Evolutionary conservation across 2,888 invertebrate genomes (phyloP), one percentile per base, ranked within the genome.

Genomic region (Torymus auratus): DNA sequence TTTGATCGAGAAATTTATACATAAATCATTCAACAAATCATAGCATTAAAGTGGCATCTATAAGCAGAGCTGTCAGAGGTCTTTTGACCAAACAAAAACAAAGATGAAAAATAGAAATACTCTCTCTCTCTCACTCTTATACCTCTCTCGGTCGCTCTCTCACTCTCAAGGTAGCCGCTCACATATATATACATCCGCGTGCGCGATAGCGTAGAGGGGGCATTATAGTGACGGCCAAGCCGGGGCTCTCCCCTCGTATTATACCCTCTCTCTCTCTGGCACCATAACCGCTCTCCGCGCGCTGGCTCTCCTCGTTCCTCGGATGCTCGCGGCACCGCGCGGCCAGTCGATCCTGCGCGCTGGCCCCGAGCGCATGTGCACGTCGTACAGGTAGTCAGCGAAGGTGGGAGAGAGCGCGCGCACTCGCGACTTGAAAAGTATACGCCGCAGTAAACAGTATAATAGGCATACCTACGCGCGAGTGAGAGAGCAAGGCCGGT

Each of bases 321-420:
- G 52, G 56, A 28, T 41, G 69, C 20, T 62, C 61, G 61, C 58
- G 62, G 23, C 53, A 53, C 58, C 60, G 65, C 41, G 53, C 12
- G n/a, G 20, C 62, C 80, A 80, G 80, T 80, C 72, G 67, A 72
- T 80, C 68, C 76, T 69, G 80, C 58, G 76, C 80, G 76, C 80
- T 77, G 56, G 23, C 41, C 10, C 76, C 68, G n/a, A 58, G 71
- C 76, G 76, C 75, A 76, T 65, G 20, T 20, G 64, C 17, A 20
- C 55, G 17, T 17, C 15, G n/a, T 58, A 20, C 2, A 20, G 20
- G 20, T 28, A 7, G 28, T 0, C 28, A 28, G 28, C 1, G 28
- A 28, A 28, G 28, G 28, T 28, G 28, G 28, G 28, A 28, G 28
- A 3, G 28, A 28, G 28, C 28, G 28, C 28, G 28, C 41, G 17